phyloP scores from a whole-genome alignment of 2,113 vertebrate genomes.

The Menura novaehollandiae region DNA sequence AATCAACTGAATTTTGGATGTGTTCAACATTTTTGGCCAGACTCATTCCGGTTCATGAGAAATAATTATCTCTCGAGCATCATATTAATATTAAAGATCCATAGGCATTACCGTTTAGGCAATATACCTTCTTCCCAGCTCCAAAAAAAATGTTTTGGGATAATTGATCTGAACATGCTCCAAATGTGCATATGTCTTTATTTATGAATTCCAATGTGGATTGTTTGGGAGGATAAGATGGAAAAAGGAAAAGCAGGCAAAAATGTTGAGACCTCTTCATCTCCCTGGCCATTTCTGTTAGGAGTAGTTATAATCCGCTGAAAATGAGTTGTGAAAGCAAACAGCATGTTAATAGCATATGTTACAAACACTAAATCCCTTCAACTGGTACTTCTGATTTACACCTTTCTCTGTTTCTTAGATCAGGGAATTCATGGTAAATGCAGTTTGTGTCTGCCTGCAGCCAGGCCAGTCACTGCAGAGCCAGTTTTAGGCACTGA shows the following conservation, averaged over 20 bases:
- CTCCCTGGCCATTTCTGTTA: constrained; percentile 8
- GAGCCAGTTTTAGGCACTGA: not conserved
- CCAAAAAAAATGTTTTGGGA: constrained; percentile 20
- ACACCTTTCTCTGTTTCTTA: not conserved
- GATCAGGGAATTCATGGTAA: not conserved
- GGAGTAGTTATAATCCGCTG: not conserved
- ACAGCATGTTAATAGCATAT: not conserved
- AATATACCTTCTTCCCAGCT: constrained; percentile 46
- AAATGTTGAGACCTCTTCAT: constrained; percentile 1
- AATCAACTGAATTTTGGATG: constrained; percentile 53
- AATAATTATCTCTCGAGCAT: constrained; percentile 60
- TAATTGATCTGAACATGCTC: constrained; percentile 55
- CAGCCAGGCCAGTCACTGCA: not conserved
- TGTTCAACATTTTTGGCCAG: constrained; percentile 50
- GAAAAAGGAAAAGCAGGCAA: constrained; percentile 27
- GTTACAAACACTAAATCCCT: constrained; percentile 6
- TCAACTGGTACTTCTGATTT: not conserved
- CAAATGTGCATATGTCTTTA: constrained; percentile 59
- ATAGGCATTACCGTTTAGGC: constrained; percentile 35
- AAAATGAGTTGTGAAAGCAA: constrained; percentile 46
- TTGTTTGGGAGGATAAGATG: constrained; percentile 23
- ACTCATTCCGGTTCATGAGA: constrained; percentile 54
- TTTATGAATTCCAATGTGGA: constrained; percentile 52
- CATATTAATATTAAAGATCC: constrained; percentile 63
- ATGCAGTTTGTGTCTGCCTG: not conserved